Base-by-base conservation (phyloP, 2,888 invertebrate species). In the Rutpela maculata region DNA sequence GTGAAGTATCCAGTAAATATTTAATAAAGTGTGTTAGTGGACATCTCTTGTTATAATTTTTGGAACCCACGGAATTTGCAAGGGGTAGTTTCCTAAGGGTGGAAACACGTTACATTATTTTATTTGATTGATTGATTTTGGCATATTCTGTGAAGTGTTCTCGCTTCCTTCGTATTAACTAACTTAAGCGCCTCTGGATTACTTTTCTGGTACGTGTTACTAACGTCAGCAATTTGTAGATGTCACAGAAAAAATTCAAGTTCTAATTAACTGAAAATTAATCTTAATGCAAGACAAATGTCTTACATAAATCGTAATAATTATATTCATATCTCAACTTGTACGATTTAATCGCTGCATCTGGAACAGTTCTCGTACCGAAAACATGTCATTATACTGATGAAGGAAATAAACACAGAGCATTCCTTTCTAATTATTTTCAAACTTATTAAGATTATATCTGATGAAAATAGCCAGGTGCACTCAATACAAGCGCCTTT, bases 331-430 rank as follows among this genome's bases (percentile, higher is more conserved):
- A 17, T 2, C 10, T 17, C 9, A 57, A 57, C 57, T 18, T 57
- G 57, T 17, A 18, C 17, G 56, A 56, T 56, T 56, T 56, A 56
- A 56, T 56, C 56, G 10, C 18, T 17, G 17, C 17, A 56, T 59
- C 19, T 19, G 17, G 6, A 17, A 15, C 55, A 55, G 17, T 55
- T 17, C 55, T 4, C 7, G 22, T 15, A 59, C 59, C 22, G 19
- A 59, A 59, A 59, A 59, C 59, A 59, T 19, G 59, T 19, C 22
- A 59, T 59, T 59, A 59, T 19, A 6, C n/a, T 19, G 59, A 59
- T 7, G 59, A 59, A 59, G 19, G 1, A 59, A 59, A 59, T 59
- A 59, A 59, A 19, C 10, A 19, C 18, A 59, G 19, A 18, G 22
- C 59, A 59, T 59, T 59, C 59, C 59, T 22, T 59, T 59, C 18